phyloP scores from a whole-genome alignment of 2,888 invertebrate species.

The Deilephila elpenor region DNA sequence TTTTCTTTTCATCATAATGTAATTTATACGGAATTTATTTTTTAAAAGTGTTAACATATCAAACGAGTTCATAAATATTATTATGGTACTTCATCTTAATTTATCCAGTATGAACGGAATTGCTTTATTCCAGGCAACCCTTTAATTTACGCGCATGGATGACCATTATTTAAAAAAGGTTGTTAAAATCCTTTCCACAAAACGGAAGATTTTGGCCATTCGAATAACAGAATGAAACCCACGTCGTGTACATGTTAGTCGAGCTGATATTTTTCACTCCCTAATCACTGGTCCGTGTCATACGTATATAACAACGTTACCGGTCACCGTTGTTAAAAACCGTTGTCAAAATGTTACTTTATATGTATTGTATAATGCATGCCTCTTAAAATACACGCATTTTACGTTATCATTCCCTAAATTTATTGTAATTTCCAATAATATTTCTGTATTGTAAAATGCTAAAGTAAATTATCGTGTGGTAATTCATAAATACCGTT shows the following conservation, averaged over 20 bases:
- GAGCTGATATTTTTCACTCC: not conserved
- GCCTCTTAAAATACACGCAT: too few relatives aligned
- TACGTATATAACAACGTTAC: not conserved
- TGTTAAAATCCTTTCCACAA: slow-evolving; percentile 7
- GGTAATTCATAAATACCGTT: too few relatives aligned
- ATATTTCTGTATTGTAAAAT: too few relatives aligned
- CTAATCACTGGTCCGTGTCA: not conserved
- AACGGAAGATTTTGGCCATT: not conserved
- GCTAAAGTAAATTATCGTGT: too few relatives aligned
- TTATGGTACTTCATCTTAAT: not conserved
- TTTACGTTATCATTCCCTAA: too few relatives aligned
- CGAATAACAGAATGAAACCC: not conserved
- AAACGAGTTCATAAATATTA: not conserved
- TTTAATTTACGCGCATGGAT: slow-evolving; percentile 23
- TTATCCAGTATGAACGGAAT: not conserved
- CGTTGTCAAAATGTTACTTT: not conserved
- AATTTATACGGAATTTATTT: too few relatives aligned
- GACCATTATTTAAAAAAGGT: slow-evolving; percentile 13
- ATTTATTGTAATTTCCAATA: too few relatives aligned
- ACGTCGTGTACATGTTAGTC: not conserved
- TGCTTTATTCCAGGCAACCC: not conserved
- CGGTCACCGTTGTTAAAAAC: not conserved
- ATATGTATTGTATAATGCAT: too few relatives aligned
- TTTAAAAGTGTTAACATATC: too few relatives aligned
- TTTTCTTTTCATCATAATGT: too few relatives aligned